These are phyloP conservation scores for Myrmecobius fasciatus DNA, from an alignment of 2,113 vertebrate genomes.

Conservation along the genomic window DNA sequence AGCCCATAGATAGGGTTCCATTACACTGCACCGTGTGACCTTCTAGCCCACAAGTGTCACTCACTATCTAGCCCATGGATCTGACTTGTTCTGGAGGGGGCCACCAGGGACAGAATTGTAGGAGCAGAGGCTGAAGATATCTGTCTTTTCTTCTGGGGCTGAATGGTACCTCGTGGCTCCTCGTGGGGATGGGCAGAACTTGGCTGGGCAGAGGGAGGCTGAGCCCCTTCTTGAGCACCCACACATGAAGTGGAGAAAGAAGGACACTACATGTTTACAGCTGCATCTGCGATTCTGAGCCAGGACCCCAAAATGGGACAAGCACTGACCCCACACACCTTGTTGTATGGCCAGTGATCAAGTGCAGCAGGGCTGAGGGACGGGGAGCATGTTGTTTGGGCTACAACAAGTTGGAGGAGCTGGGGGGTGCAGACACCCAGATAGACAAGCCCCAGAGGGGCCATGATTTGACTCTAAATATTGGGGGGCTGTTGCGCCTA, in stretches of 20 bases:
- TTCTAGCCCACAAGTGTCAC: no score
- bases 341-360: neutral
- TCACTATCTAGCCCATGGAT: no score
- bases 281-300: no score
- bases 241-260: neutral
- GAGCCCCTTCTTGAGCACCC: neutral
- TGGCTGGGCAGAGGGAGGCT: no score
- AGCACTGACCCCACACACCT: neutral
- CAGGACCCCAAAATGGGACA: no score
- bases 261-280: no score
- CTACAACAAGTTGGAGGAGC: neutral
- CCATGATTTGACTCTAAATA: neutral
- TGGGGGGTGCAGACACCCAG: neutral
- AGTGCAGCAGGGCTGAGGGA: no score
- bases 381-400: no score
- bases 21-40: no score
- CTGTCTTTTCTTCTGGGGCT: neutral
- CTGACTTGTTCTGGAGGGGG: neutral
- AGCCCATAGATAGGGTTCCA: no score
- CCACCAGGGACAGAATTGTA: neutral
- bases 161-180: no score
- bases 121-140: neutral
- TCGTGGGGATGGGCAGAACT: neutral
- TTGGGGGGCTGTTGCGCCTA: neutral
- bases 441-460: neutral